Evolutionary conservation across 2,113 vertebrate genomes (phyloP).

Genomic region (Spilogale gracilis): DNA sequence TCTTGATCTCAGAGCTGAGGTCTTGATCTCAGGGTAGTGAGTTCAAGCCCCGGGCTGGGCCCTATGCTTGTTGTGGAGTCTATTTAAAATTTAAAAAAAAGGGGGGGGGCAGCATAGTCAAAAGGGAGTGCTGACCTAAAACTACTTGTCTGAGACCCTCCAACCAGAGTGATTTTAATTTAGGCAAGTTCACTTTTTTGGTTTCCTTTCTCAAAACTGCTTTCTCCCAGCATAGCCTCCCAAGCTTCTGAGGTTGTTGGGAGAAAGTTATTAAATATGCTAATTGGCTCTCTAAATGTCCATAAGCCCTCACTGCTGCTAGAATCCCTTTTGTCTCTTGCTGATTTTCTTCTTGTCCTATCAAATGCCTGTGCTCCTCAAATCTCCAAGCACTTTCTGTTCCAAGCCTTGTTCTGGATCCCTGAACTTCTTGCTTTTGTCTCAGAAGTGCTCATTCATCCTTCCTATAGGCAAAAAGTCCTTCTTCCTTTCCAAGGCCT

Average conservation of each 20-base stretch:
- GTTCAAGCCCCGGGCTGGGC: background rate
- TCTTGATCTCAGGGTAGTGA: background rate
- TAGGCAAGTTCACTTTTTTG: background rate
- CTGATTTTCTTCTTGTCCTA: background rate
- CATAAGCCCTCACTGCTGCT: background rate
- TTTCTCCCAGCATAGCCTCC: background rate
- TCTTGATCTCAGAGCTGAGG: background rate
- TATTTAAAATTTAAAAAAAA: background rate
- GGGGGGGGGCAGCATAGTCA: background rate
- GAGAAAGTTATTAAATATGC: background rate
- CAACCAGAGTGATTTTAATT: background rate
- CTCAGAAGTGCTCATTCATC: background rate
- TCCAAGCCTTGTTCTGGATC: background rate
- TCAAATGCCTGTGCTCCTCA: background rate
- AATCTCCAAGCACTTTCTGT: background rate
- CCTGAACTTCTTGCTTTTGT: background rate
- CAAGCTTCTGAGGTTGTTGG: background rate
- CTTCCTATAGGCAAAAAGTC: background rate
- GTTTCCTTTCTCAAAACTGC: background rate
- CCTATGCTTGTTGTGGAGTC: background rate
- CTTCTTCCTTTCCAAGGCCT: background rate
- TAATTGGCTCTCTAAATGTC: background rate
- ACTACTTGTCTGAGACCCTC: background rate
- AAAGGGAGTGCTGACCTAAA: background rate
- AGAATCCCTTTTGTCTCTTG: background rate